phyloP scores from a whole-genome alignment of 2,113 vertebrate genomes.

The Leptodactylus fuscus region DNA sequence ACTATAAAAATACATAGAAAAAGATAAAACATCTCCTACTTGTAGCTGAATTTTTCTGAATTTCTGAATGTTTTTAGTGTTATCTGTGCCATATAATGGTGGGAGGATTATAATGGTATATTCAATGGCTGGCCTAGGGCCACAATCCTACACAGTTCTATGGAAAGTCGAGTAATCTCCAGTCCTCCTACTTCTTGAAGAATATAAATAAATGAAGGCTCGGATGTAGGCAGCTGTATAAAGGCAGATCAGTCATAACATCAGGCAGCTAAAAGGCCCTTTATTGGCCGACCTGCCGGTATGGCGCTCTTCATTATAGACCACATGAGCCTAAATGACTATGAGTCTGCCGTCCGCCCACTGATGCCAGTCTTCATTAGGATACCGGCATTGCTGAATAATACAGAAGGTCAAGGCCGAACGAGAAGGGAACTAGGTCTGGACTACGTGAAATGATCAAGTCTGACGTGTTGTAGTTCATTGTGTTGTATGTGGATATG shows the following conservation, averaged over 20 bases:
- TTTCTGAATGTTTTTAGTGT: too few species aligned
- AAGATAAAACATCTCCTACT: too few species aligned
- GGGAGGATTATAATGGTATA: too few species aligned
- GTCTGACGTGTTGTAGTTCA: too few species aligned
- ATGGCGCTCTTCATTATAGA: constrained; percentile 23
- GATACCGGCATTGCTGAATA: not conserved
- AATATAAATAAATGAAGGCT: not conserved
- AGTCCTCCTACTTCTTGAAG: not conserved
- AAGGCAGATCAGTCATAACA: not conserved
- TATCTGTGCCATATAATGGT: too few species aligned
- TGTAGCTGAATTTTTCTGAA: too few species aligned
- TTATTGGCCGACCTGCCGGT: not conserved
- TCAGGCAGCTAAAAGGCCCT: constrained; percentile 12
- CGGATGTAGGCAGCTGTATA: not conserved
- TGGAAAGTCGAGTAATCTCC: not conserved
- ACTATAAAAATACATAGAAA: too few species aligned
- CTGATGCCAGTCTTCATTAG: constrained; percentile 19
- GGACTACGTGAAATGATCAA: too few species aligned
- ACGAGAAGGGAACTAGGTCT: too few species aligned
- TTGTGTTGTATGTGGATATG: too few species aligned
- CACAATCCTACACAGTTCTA: too few species aligned
- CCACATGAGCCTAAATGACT: not conserved
- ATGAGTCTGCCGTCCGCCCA: not conserved
- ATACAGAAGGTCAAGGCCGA: not conserved
- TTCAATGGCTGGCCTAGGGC: too few species aligned